A percentile compares a stretch with the other conserved stretches of the same genome.
These are phyloP conservation scores for Lucilia cuprina DNA, from an alignment of 1,140 invertebrate species.

Conservation along the genomic window DNA sequence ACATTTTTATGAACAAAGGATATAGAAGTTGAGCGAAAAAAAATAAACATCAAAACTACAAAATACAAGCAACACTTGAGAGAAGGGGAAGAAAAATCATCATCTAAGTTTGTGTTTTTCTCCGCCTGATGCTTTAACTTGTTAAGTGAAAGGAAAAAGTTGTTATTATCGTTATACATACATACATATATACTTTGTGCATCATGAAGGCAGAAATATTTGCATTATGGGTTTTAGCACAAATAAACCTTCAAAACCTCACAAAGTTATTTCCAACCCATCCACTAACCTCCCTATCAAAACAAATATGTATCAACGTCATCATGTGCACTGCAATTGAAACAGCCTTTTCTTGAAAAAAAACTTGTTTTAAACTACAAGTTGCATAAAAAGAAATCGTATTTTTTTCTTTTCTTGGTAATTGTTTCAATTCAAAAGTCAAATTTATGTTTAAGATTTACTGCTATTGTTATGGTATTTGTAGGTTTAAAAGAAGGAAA, in stretches of 20 bases:
- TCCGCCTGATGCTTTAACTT: slow-evolving; percentile 25
- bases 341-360: background rate
- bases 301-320: too few species aligned
- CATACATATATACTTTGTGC: background rate
- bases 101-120: background rate
- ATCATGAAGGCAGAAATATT: background rate
- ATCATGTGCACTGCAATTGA: background rate
- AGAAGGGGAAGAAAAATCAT: background rate
- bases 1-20: background rate
- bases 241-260: background rate
- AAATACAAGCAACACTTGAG: slow-evolving; percentile 22
- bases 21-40: background rate
- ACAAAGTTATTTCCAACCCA: too few species aligned
- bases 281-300: background rate
- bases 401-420: background rate
- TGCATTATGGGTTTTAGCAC: slow-evolving; percentile 27
- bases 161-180: background rate
- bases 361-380: background rate
- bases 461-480: background rate
- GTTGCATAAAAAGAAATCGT: background rate
- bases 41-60: background rate
- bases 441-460: background rate
- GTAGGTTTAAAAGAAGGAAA: background rate
- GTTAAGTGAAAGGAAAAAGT: slow-evolving; percentile 25
- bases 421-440: background rate